These are phyloP conservation scores for Crioceris asparagi DNA, from an alignment of 2,888 invertebrate genomes.

Conservation along the genomic window DNA sequence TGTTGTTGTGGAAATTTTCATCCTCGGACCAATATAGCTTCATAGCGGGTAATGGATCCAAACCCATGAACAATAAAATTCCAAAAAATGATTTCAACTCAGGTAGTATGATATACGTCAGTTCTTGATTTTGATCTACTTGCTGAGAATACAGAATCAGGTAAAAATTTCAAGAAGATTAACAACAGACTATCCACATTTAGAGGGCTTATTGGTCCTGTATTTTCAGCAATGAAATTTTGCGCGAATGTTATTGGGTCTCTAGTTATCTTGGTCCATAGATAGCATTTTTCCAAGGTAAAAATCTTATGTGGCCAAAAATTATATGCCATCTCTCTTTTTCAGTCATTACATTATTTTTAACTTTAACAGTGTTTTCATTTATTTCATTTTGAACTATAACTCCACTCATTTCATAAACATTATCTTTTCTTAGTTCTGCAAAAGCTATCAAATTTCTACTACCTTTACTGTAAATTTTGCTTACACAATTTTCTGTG, in stretches of 20 bases:
- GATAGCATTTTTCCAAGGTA: conserved; percentile 1
- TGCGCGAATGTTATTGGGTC: conserved; percentile 1
- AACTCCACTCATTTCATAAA: too few species aligned
- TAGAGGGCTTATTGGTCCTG: conserved; percentile 3
- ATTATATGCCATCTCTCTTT: too few species aligned
- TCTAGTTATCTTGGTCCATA: conserved; percentile 5
- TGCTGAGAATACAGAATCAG: conserved; percentile 2
- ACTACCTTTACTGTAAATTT: too few species aligned
- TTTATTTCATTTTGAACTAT: too few species aligned
- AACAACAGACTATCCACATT: conserved; percentile 5
- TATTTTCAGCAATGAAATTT: conserved; percentile 4
- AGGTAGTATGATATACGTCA: conserved; percentile 1
- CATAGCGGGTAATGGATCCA: conserved; percentile 13
- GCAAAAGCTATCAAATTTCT: too few species aligned
- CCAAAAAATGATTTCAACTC: conserved; percentile 9
- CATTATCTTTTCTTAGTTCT: too few species aligned
- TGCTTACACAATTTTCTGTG: too few species aligned
- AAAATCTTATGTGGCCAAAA: too few species aligned
- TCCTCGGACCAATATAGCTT: conserved; percentile 17
- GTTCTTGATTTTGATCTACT: conserved; percentile 4
- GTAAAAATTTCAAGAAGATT: conserved; percentile 3
- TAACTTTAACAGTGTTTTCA: too few species aligned
- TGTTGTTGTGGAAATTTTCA: conserved; percentile 13
- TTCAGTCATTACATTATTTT: too few species aligned
- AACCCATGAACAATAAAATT: conserved; percentile 6